Percentiles rank a stretch among this genome's conserved stretches.
Conservation (phyloP, 2,797 vertebrate genomes). For the Oryzias sinensis region DNA sequence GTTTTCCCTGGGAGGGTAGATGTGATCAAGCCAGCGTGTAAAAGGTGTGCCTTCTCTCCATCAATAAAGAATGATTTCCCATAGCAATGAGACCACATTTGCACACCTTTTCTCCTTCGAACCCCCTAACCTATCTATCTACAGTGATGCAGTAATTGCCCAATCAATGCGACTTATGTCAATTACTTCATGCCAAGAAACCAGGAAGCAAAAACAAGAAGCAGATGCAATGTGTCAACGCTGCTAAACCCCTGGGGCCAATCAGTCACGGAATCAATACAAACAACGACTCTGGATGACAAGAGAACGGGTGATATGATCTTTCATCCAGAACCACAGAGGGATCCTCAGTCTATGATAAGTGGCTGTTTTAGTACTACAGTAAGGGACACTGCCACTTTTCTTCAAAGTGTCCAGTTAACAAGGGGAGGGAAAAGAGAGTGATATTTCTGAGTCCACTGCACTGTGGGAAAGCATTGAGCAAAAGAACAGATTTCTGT, state of each 20-base stretch:
- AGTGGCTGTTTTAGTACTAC: conserved; percentile 30
- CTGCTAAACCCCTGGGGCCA: conserved; percentile 38
- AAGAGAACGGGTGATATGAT: conserved; percentile 60
- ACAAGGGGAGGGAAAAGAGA: conserved; percentile 3
- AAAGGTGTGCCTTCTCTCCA: conserved; percentile 19
- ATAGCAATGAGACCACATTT: conserved; percentile 27
- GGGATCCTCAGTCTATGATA: conserved; percentile 33
- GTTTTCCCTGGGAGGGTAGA: conserved; percentile 38
- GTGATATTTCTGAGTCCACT: conserved; percentile 24
- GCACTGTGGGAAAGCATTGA: conserved; percentile 32
- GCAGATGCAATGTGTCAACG: conserved; percentile 36
- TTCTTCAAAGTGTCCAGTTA: conserved; percentile 49
- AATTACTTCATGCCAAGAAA: conserved; percentile 63
- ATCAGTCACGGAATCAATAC: conserved; percentile 73
- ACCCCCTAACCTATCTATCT: conserved; percentile 56
- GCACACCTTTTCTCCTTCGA: conserved; percentile 30
- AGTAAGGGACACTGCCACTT: conserved; percentile 34
- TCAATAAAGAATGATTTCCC: conserved; percentile 46
- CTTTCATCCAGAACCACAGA: conserved; percentile 57
- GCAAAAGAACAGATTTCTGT: conserved; percentile 27
- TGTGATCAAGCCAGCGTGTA: conserved; percentile 32
- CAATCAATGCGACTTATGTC: conserved; percentile 66
- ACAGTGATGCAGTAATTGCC: conserved; percentile 66
- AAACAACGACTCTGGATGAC: conserved; percentile 66
- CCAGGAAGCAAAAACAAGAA: conserved; percentile 58